Conservation (phyloP, 2,797 vertebrate genomes). For the Emys orbicularis region DNA sequence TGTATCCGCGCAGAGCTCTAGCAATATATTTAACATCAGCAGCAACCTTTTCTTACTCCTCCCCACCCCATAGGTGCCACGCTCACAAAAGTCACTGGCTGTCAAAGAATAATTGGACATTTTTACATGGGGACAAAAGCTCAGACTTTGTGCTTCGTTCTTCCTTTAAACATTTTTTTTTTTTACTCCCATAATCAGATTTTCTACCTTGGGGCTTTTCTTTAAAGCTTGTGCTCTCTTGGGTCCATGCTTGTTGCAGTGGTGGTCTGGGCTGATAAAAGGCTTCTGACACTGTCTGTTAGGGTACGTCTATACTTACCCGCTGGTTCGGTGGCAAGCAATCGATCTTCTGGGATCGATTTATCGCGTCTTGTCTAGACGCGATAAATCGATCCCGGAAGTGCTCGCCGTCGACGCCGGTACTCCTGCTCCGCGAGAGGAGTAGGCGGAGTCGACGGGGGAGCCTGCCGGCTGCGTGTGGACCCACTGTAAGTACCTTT, state of each 20-base stretch:
- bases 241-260: not conserved
- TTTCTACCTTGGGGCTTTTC: not conserved
- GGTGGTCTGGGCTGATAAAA: not conserved
- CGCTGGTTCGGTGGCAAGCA: too few species aligned
- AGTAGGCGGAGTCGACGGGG: too few species aligned
- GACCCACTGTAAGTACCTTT: too few species aligned
- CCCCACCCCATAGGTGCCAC: not conserved
- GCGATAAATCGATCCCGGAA: too few species aligned
- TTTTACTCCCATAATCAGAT: not conserved
- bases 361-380: too few species aligned
- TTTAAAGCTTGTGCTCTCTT: not conserved
- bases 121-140: fast-evolving
- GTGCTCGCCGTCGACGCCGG: too few species aligned
- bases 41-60: not conserved
- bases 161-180: not conserved
- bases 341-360: too few species aligned
- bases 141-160: not conserved
- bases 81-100: not conserved
- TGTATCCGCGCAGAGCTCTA: too few species aligned
- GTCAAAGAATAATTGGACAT: not conserved
- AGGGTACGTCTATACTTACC: too few species aligned
- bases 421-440: too few species aligned
- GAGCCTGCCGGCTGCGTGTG: too few species aligned
- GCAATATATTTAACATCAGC: fast-evolving
- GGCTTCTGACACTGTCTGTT: not conserved